phyloP scores from a whole-genome alignment of 2,113 vertebrate species.

The Stegastes partitus region DNA sequence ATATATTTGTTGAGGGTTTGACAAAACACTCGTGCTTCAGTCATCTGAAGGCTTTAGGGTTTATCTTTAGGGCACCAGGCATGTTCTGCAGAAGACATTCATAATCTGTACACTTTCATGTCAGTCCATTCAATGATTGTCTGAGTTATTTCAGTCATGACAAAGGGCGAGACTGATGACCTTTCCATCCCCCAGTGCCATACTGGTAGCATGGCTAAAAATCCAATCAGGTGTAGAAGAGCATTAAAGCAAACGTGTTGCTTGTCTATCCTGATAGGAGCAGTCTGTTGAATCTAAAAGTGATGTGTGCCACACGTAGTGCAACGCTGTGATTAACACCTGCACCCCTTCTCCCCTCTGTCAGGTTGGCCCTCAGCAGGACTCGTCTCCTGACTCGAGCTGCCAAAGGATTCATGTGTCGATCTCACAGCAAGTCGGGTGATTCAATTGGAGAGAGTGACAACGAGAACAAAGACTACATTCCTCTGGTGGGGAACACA shows the following conservation, averaged over 20 bases:
- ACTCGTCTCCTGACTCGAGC: conserved; percentile 90
- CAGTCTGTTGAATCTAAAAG: not conserved
- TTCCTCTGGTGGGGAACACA: conserved; percentile 89
- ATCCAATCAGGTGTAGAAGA: not conserved
- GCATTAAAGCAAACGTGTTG: not conserved
- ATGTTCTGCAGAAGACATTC: not conserved
- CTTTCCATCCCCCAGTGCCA: not conserved
- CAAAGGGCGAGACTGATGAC: not conserved
- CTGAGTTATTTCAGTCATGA: not conserved
- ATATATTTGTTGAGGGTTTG: too few species aligned
- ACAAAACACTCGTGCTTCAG: not conserved
- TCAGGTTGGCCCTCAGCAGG: conserved; percentile 90
- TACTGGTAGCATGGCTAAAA: not conserved
- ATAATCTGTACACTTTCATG: not conserved
- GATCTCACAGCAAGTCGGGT: conserved; percentile 81
- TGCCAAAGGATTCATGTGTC: conserved; percentile 92
- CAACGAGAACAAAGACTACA: conserved; percentile 90
- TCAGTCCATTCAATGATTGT: not conserved
- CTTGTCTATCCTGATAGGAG: not conserved
- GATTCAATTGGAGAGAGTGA: conserved; percentile 84
- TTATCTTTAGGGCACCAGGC: too few species aligned
- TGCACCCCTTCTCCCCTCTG: conserved; percentile 14
- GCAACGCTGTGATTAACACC: not conserved
- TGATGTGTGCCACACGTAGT: not conserved
- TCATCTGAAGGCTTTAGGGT: too few species aligned